These are phyloP conservation scores for Alces alces DNA, from an alignment of 2,113 vertebrate species.

Conservation along the genomic window DNA sequence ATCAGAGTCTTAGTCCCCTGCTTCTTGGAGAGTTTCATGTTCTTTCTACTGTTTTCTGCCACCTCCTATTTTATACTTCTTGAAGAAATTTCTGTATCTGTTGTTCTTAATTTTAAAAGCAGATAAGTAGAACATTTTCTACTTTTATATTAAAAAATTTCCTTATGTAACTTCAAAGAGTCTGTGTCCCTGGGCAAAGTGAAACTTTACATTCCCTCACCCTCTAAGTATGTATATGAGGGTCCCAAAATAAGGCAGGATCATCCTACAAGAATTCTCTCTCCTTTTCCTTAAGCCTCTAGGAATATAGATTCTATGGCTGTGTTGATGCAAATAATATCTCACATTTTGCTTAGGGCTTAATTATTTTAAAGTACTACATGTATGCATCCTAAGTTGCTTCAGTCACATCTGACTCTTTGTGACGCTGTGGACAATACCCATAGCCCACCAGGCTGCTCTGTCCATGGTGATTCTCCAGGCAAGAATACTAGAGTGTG, in stretches of 20 bases:
- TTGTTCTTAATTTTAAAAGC: slow-evolving; percentile 18
- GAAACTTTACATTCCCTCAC: not conserved
- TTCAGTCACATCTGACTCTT: not conserved
- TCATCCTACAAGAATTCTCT: not conserved
- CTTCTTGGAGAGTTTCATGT: not conserved
- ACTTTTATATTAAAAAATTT: not conserved
- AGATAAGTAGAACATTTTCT: not conserved
- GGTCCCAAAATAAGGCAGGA: not conserved
- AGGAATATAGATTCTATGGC: not conserved
- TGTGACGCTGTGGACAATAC: not conserved
- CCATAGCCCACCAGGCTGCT: not conserved
- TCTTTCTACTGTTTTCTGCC: not conserved
- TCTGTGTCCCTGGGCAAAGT: not conserved
- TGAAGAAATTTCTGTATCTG: not conserved
- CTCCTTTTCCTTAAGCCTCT: not conserved
- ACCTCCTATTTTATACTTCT: not conserved
- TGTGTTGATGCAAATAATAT: not conserved
- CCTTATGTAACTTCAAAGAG: not conserved
- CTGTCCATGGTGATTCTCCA: not conserved
- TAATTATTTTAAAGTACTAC: not conserved
- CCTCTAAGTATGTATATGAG: not conserved
- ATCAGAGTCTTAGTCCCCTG: not conserved
- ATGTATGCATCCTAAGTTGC: not conserved
- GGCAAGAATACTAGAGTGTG: no score
- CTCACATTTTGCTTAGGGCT: not conserved